phyloP scores from a whole-genome alignment of 2,797 vertebrate genomes.

The Poeciliopsis infans region DNA sequence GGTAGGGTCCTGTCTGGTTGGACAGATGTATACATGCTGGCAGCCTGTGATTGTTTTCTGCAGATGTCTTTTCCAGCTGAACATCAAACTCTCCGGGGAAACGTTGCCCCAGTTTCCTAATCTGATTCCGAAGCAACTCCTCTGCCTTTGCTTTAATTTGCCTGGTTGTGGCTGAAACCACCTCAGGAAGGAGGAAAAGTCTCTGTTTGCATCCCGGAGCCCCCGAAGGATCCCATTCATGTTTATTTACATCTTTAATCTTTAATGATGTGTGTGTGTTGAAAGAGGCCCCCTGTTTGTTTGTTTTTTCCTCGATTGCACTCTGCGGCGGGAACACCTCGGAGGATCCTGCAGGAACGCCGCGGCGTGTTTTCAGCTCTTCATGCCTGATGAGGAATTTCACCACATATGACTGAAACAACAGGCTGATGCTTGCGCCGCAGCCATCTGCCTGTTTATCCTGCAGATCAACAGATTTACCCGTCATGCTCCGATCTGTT shows the following conservation, averaged over 20 bases:
- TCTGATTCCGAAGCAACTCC: slow-evolving; percentile 41
- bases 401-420: background rate
- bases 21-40: background rate
- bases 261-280: slow-evolving; percentile 15
- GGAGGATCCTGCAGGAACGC: background rate
- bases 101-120: slow-evolving; percentile 52
- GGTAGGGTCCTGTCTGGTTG: background rate
- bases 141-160: slow-evolving; percentile 81
- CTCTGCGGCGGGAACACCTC: background rate
- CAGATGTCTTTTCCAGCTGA: slow-evolving; percentile 26
- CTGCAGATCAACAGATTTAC: slow-evolving; percentile 23
- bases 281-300: background rate
- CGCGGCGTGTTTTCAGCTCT: background rate
- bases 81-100: slow-evolving; percentile 38
- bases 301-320: background rate
- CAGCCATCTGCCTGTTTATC: slow-evolving; percentile 5
- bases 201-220: slow-evolving; percentile 5
- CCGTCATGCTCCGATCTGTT: slow-evolving; percentile 41
- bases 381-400: slow-evolving; percentile 4
- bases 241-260: slow-evolving; percentile 24
- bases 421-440: background rate
- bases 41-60: slow-evolving; percentile 13
- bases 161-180: slow-evolving; percentile 68
- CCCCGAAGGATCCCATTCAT: slow-evolving; percentile 11
- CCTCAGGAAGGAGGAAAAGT: slow-evolving; percentile 71